A percentile compares a stretch with the other conserved stretches of the same genome.
These are phyloP conservation scores for Sebastes fasciatus DNA, from an alignment of 2,113 vertebrate genomes.

Conservation along the genomic window DNA sequence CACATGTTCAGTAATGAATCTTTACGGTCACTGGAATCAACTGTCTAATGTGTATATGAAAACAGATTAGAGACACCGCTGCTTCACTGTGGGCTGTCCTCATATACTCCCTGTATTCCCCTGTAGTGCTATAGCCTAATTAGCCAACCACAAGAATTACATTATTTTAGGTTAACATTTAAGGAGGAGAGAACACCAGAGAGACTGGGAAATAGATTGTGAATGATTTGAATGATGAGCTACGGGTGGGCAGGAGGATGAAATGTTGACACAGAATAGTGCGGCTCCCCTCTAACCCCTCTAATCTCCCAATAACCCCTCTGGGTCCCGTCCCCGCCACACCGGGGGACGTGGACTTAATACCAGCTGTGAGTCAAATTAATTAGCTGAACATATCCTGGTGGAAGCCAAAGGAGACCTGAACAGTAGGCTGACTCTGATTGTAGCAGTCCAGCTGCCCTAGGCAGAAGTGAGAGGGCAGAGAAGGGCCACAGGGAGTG, in stretches of 20 bases:
- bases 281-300: conserved; percentile 29
- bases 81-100: conserved; percentile 59
- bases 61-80: conserved; percentile 25
- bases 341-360: conserved; percentile 29
- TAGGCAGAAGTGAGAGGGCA: conserved; percentile 22
- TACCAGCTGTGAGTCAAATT: conserved; percentile 62
- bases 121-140: conserved; percentile 64
- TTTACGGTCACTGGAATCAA: conserved; percentile 33
- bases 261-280: conserved; percentile 36
- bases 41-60: conserved; percentile 28
- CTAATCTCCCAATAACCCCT: conserved; percentile 20
- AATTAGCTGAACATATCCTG: conserved; percentile 66
- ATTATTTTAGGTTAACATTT: conserved; percentile 53
- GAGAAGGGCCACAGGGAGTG: conserved; percentile 28
- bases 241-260: not conserved
- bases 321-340: conserved; percentile 39
- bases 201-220: conserved; percentile 36
- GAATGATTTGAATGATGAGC: conserved; percentile 14
- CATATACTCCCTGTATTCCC: conserved; percentile 64
- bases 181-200: conserved; percentile 25
- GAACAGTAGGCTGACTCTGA: conserved; percentile 21
- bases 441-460: conserved; percentile 35
- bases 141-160: conserved; percentile 49
- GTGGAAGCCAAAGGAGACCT: conserved; percentile 45
- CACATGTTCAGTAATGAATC: conserved; percentile 37